phyloP scores from a whole-genome alignment of 1,140 invertebrate species.

The Drosophila willistoni region DNA sequence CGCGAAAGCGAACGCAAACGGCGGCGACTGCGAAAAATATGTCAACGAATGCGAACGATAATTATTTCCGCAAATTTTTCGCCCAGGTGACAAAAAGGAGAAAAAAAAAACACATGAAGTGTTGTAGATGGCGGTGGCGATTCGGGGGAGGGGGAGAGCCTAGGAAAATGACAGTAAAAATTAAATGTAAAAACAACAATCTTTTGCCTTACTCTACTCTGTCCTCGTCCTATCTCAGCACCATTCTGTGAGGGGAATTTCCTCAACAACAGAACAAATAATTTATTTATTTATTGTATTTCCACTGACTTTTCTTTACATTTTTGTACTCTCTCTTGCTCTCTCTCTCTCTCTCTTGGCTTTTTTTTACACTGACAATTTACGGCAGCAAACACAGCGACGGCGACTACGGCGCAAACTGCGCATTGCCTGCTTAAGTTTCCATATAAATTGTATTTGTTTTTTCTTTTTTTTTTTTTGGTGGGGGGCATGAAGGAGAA shows the following conservation, averaged over 20 bases:
- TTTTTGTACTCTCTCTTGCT: neutral
- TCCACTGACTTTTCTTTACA: slow-evolving; percentile 2
- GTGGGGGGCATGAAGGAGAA: too few species aligned
- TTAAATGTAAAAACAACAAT: slow-evolving; percentile 9
- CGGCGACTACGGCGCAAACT: neutral
- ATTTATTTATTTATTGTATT: slow-evolving; percentile 45
- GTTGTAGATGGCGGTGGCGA: too few species aligned
- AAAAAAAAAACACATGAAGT: neutral
- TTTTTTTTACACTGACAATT: slow-evolving; percentile 29
- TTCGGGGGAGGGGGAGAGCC: too few species aligned
- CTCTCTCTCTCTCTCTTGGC: neutral
- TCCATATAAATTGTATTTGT: slow-evolving; percentile 6
- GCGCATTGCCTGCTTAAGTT: slow-evolving; percentile 15
- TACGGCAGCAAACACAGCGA: slow-evolving; percentile 1
- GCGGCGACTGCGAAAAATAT: slow-evolving; percentile 30
- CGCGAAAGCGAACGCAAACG: slow-evolving; percentile 15
- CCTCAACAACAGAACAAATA: slow-evolving; percentile 19
- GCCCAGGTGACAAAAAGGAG: slow-evolving; percentile 49
- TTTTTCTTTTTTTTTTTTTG: neutral
- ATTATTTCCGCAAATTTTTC: slow-evolving; percentile 52
- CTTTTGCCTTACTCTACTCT: neutral
- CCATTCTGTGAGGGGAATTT: slow-evolving; percentile 18
- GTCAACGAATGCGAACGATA: slow-evolving; percentile 47
- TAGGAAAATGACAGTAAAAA: slow-evolving; percentile 6
- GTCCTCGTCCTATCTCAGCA: neutral